Evolutionary conservation across 2,113 vertebrate species (phyloP).

Genomic region (Bujurquina vittata): DNA sequence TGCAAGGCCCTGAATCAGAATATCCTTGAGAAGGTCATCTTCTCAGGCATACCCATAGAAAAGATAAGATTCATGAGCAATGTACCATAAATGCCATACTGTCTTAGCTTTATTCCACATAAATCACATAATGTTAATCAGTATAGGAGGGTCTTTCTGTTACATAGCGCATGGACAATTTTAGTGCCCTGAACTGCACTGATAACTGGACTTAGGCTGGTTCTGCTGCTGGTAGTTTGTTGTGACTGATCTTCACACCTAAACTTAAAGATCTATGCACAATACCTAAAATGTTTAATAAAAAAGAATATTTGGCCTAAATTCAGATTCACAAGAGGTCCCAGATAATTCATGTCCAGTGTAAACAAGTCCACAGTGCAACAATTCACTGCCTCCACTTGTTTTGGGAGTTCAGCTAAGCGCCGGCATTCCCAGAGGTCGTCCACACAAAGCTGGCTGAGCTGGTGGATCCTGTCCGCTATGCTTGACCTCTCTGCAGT

Average conservation of each 20-base stretch:
- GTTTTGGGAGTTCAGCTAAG: slow-evolving; percentile 32
- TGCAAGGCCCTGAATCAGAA: not conserved
- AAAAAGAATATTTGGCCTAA: not conserved
- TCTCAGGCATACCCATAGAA: not conserved
- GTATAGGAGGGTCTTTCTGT: not conserved
- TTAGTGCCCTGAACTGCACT: not conserved
- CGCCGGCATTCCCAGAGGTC: slow-evolving; percentile 15
- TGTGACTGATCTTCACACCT: not conserved
- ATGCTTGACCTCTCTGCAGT: slow-evolving; percentile 37
- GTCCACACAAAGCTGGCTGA: slow-evolving; percentile 33
- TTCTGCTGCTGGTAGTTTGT: not conserved
- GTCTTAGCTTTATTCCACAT: slow-evolving; percentile 4
- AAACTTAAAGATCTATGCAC: not conserved
- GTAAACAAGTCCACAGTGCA: slow-evolving; percentile 2
- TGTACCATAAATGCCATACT: not conserved
- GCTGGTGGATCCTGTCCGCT: slow-evolving; percentile 25
- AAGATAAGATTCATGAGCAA: slow-evolving; percentile 17
- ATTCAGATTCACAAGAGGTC: not conserved
- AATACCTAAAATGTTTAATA: not conserved
- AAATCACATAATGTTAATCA: slow-evolving; percentile 17
- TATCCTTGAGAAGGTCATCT: slow-evolving; percentile 20
- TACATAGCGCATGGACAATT: not conserved
- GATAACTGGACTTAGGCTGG: not conserved
- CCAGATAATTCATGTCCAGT: not conserved
- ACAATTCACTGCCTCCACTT: not conserved